These are phyloP conservation scores for Pygmarrhopalites habei DNA, from an alignment of 1,140 invertebrate species.

Conservation along the genomic window DNA sequence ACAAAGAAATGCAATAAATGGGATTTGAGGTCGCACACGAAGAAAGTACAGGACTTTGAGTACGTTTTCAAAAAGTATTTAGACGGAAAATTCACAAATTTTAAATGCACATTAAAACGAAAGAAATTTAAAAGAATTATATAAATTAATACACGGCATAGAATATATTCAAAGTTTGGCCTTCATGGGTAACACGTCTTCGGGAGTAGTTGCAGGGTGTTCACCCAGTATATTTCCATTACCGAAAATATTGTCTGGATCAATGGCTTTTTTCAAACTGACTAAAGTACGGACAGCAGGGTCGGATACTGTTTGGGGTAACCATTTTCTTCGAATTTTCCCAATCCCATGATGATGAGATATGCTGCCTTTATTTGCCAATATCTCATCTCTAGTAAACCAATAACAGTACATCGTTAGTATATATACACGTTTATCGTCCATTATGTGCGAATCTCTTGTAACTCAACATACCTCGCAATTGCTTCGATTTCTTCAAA, in stretches of 20 bases:
- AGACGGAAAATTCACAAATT: too few relatives aligned
- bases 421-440: too few relatives aligned
- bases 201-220: background rate
- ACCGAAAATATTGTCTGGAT: conserved; percentile 91
- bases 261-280: conserved; percentile 76
- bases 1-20: too few relatives aligned
- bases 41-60: too few relatives aligned
- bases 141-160: background rate
- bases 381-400: conserved; percentile 88
- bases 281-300: conserved; percentile 65
- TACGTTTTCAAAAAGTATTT: too few relatives aligned
- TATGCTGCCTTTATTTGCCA: conserved; percentile 81
- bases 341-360: conserved; percentile 96
- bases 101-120: too few relatives aligned
- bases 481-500: conserved; percentile 58
- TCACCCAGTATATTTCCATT: conserved; percentile 62
- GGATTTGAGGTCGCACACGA: too few relatives aligned
- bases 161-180: background rate
- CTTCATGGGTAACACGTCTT: background rate
- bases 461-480: too few relatives aligned
- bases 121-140: too few relatives aligned
- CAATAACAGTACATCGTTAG: too few relatives aligned
- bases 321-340: conserved; percentile 78
- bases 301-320: conserved; percentile 66
- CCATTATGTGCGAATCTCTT: too few relatives aligned